phyloP scores from a whole-genome alignment of 35 echinoderm and acorn worm genomes.

The Lytechinus variegatus region DNA sequence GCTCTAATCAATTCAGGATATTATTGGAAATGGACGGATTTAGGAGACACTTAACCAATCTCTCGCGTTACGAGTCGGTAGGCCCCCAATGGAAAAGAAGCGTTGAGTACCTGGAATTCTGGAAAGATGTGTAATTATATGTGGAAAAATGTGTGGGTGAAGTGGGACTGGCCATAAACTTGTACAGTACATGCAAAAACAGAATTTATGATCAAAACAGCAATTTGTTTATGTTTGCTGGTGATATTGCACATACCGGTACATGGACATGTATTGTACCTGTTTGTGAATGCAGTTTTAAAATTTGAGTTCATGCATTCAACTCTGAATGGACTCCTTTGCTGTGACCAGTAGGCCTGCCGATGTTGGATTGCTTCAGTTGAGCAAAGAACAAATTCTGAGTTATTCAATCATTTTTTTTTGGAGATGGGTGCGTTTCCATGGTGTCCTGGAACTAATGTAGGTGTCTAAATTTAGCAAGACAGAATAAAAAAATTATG shows the following conservation, averaged over 20 bases:
- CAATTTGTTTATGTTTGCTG: neutral
- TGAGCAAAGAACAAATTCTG: neutral
- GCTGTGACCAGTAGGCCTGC: neutral
- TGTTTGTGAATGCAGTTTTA: neutral
- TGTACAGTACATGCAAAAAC: too few species aligned
- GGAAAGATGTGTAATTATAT: neutral
- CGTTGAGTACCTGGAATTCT: neutral
- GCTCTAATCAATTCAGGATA: conserved; percentile 12
- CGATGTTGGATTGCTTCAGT: neutral
- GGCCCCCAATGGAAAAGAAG: neutral
- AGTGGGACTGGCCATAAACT: neutral
- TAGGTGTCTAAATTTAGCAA: neutral
- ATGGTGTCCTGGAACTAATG: neutral
- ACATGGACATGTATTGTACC: neutral
- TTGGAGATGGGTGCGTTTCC: neutral
- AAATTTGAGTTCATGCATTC: neutral
- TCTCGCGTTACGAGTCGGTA: neutral
- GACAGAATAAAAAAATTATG: too few species aligned
- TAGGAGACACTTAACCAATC: neutral
- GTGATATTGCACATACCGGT: too few species aligned
- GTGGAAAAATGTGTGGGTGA: neutral
- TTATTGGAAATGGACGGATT: neutral
- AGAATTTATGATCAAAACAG: neutral
- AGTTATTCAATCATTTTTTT: neutral
- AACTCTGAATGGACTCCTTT: neutral